phyloP scores from a whole-genome alignment of 2,113 vertebrate species.

The Plestiodon gilberti region DNA sequence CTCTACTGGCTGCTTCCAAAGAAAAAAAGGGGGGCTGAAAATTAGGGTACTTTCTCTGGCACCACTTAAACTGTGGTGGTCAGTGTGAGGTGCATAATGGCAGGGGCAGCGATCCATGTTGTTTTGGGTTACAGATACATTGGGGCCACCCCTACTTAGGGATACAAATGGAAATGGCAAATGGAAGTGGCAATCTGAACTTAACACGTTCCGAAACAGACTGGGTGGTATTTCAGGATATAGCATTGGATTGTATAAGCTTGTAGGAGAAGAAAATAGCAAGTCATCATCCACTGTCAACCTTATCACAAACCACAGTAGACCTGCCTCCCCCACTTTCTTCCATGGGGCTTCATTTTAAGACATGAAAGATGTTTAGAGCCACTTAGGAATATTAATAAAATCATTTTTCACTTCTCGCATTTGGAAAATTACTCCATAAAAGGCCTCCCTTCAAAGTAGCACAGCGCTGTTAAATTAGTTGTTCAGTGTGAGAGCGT shows the following conservation, averaged over 20 bases:
- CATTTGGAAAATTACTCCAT: background rate
- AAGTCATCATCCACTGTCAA: background rate
- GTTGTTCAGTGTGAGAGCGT: slow-evolving; percentile 1
- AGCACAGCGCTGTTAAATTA: background rate
- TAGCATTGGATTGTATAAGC: background rate
- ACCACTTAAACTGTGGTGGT: no score
- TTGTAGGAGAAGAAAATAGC: background rate
- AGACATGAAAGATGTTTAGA: background rate
- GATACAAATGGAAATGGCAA: background rate
- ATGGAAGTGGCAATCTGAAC: background rate
- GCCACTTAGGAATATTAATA: background rate
- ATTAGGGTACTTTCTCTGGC: no score
- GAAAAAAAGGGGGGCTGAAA: no score
- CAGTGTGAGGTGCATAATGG: no score
- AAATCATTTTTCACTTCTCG: background rate
- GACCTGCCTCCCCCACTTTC: background rate
- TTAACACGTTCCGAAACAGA: background rate
- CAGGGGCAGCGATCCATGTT: no score
- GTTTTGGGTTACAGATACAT: no score
- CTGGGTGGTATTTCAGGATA: background rate
- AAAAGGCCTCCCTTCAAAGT: background rate
- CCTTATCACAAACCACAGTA: background rate
- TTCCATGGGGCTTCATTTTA: background rate
- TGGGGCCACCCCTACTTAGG: no score
- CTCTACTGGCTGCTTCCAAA: no score